Base-by-base conservation (phyloP, 2,797 vertebrate species). In the Anas georgica region DNA sequence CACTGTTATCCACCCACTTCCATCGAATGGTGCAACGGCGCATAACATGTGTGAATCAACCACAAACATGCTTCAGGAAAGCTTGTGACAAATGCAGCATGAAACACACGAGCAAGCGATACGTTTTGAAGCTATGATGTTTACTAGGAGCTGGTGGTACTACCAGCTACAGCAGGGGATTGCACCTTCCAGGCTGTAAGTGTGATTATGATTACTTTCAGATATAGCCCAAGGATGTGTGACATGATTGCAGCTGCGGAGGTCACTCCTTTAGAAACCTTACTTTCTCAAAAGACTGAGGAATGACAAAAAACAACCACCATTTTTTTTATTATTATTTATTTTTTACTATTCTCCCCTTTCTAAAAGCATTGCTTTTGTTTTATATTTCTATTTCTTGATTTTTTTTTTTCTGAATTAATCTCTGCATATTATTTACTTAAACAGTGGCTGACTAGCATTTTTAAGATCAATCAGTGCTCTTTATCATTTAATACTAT, bases 151-250 rank as follows among this genome's bases (percentile, higher is more conserved):
- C 56, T 77, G 50, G 23, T 48, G 48, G 43, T 31, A 16, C 37
- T 58, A 6, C 0, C 4, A 52, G 16, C 39, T 64, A 9, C 43
- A 59, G 64, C 8, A 0, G 2, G 23, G 43, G 17, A 46, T 46
- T 63, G 17, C 11, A 3, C 21, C 29, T 64, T 66, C 79, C 68
- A 50, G 52, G 18, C 28, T 79, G 39, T 54, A 43, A n/a, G n/a
- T 84, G 54, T 58, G 60, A 7, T 63, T 72, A 10, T 37, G 43
- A 33, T 63, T 39, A 17, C 22, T 77, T 73, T 73, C 66, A 84
- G 45, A 15, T 77, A 7, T 12, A 73, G 69, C 50, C 37, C 17
- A 28, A 33, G 33, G 48, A 45, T 48, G 48, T 73, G 31, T 16
- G 35, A 39, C 9, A 2, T 68, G 50, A 59, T 59, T 77, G 33